Conservation (phyloP, 2,797 vertebrate genomes). For the Darevskia mixta region DNA sequence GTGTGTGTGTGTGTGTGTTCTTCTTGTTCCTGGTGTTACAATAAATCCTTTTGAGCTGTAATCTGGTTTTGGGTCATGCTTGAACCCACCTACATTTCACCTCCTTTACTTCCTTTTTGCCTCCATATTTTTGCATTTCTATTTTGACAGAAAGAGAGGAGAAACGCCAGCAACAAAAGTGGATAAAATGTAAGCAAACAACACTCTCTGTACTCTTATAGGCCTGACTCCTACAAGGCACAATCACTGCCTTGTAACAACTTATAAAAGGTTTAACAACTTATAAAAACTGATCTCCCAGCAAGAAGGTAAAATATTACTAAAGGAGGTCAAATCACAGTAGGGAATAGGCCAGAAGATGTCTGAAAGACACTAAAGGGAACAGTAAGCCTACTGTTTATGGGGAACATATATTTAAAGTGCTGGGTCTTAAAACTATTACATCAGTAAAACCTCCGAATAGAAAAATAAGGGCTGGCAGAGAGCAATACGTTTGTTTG, state of each 20-base stretch:
- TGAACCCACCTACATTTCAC: no score
- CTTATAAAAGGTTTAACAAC: fast-evolving
- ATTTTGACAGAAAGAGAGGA: constrained; percentile 12
- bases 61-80: no score
- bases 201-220: fast-evolving
- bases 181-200: neutral
- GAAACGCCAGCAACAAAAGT: neutral
- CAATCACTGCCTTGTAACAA: fast-evolving
- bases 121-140: neutral
- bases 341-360: neutral
- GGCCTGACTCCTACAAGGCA: constrained; percentile 14
- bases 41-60: no score
- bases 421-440: fast-evolving
- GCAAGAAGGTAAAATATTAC: constrained; percentile 6
- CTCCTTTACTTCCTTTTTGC: neutral
- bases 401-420: neutral
- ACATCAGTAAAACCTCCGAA: neutral
- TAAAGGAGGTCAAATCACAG: neutral
- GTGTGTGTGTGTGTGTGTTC: no score
- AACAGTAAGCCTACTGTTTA: neutral
- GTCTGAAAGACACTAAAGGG: neutral
- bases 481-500: neutral
- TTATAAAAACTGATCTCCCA: neutral
- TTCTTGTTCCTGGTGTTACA: no score
- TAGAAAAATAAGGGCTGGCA: neutral